Evolutionary conservation across 2,113 vertebrate genomes (phyloP), one percentile per base, ranked within the genome.

Genomic region (Picathartes gymnocephalus): DNA sequence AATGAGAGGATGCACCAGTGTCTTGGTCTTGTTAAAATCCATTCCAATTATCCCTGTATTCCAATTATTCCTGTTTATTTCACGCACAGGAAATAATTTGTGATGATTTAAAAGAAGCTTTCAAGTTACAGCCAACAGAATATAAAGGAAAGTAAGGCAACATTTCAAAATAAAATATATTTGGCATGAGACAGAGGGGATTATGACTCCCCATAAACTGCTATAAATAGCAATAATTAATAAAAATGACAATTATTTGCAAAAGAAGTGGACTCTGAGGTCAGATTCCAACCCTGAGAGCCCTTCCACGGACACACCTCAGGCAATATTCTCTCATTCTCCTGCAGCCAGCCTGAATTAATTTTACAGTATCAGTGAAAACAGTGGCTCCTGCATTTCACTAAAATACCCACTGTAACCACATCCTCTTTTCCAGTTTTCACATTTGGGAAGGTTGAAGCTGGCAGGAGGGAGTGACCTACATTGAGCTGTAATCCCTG

Each of bases 201-300:
- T 42, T 17, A 23, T 57, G 84, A 88, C 88, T 90, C 88, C 88
- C 88, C n/a, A n/a, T 4, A 45, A 90, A n/a, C 10, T n/a, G 39
- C 9, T 81, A 85, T 19, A 45, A 65, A 19, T 18, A 61, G 39
- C 45, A 77, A 37, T 44, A 27, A 50, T 33, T 20, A 68, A 22
- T 62, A 85, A 82, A 95, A 88, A 91, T n/a, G 68, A 71, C 86
- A 93, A 91, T 35, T 89, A 62, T 53, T 71, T 95, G 96, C 37
- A 71, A 53, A 92, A 90, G 70, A 81, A 74, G 71, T 2, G 4
- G 40, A 33, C 58, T 85, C 70, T 66, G 86, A 94, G 91, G 95
- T 94, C 90, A 76, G 87, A 86, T 80, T 78, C 93, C 71, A 80
- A 7, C 42, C 18, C 79, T 5, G 27, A 58, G 78, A 70, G 77